Base-by-base conservation (phyloP, 2,797 vertebrate genomes). In the Meriones psammophilus region DNA sequence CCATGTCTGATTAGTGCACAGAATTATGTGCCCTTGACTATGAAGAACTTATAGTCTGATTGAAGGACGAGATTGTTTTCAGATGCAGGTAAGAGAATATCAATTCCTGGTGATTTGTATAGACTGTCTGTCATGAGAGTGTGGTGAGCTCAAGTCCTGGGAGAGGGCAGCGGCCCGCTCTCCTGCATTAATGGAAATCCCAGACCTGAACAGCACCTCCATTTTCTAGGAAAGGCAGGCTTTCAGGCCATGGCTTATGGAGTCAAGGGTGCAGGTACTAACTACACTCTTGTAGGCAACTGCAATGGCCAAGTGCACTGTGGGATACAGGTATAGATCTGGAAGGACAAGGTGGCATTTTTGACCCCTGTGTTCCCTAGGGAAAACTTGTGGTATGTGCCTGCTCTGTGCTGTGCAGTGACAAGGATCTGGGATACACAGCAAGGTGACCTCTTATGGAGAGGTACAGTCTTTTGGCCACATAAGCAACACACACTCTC, bases 61-160 rank as follows among this genome's bases (percentile, higher is more conserved):
- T 71, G 91, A 69, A 92, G 81, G 85, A 50, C 30, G 46, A 90
- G 66, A n/a, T 64, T 54, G 22, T 66, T 46, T 87, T 76, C 79
- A 91, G 94, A 92, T 77, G 78, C 76, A 76, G n/a, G 13, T 54
- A 33, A 80, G 81, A 85, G 85, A 66, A 26, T 46, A 62, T n/a
- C 71, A n/a, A 77, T 54, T 85, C 58, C 58, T 28, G 78, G 24
- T 42, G 91, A 36, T 93, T n/a, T 73, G 84, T 64, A 5, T 62
- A 30, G 89, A 66, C 4, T 7, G 62, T 36, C 46, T 78, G 79
- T 69, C 46, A 0, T n/a, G 88, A 79, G 50, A 68, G n/a, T 13
- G 1, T 39, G 77, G 56, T 14, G 24, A 79, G 58, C 78, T 13
- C 36, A 36, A 2, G 33, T 92, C 66, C 66, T 76, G 33, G 1